Evolutionary conservation across 2,797 vertebrate genomes (phyloP).

Genomic region (Pipistrellus kuhlii): DNA sequence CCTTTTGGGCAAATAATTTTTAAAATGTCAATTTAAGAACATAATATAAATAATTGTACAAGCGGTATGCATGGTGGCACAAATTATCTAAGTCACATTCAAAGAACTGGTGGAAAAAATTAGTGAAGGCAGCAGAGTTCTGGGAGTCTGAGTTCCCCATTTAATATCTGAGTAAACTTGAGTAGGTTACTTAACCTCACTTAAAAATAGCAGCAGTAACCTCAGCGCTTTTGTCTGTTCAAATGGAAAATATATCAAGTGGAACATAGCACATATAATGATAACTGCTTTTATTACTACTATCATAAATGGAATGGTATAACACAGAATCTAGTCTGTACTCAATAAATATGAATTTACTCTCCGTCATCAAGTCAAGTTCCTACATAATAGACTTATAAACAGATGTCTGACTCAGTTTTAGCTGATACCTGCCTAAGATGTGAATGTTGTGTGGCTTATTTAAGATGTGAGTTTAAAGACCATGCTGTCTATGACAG

Average conservation of each 20-base stretch:
- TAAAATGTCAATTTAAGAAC: conserved; percentile 8
- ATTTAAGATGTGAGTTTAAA: not conserved
- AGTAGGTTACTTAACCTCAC: conserved; percentile 31
- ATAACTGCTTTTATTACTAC: conserved; percentile 15
- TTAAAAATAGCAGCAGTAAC: conserved; percentile 36
- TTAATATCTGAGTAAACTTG: conserved; percentile 40
- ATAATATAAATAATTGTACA: not conserved
- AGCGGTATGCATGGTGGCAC: not conserved
- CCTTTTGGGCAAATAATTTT: not conserved
- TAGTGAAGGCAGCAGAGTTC: not conserved
- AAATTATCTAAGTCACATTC: conserved; percentile 27
- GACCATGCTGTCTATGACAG: not conserved
- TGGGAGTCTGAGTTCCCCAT: not conserved
- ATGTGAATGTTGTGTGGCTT: not conserved
- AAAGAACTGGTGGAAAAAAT: conserved; percentile 40
- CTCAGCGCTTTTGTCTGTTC: conserved; percentile 23
- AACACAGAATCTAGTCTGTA: not conserved
- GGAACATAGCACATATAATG: not conserved
- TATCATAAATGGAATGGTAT: not conserved
- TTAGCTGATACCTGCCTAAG: not conserved
- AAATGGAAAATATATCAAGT: conserved; percentile 24
- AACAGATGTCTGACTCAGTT: not conserved
- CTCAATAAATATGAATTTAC: not conserved
- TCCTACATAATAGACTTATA: not conserved
- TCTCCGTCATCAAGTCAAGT: not conserved